Base-by-base conservation (phyloP, 2,888 invertebrate genomes). In the Sturmia bella region DNA sequence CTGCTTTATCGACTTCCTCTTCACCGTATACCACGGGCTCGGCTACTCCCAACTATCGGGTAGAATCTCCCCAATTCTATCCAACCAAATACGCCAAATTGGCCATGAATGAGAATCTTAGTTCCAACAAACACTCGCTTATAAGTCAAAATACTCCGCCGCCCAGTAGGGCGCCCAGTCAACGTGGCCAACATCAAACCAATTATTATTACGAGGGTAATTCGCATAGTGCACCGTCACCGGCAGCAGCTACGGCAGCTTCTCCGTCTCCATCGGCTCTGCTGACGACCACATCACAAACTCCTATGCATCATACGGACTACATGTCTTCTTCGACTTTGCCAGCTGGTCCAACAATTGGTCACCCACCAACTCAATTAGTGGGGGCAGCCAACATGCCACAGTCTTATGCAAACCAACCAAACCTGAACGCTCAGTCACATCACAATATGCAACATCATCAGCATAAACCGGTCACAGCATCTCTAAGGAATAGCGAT, bases 41-140 rank as follows among this genome's bases (percentile, higher is more conserved):
- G 15, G 70, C 73, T 13, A 79, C 76, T 7, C 77, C 79, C 15
- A 83, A 75, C 41, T 85, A 80, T 63, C 70, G 72, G 12, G 84
- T 83, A 12, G 80, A 78, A 76, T 80, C 81, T 54, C 80, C 83
- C 21, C 83, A 83, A 43, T 74, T 84, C 52, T 88, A 88, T 84
- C 86, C 85, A 66, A 87, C 85, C 39, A 88, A 89, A 84, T 87
- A 87, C 59, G 85, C 86, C 27, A 89, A 88, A 70, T 61, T 87
- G 21, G 70, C 86, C 11, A 80, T 79, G 59, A 79, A 75, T 41
- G 83, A 75, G 32, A 84, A 69, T 43, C 7, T 77, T 32, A 80
- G 48, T 32, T 50, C 54, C 17, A 76, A 37, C 27, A 76, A 76
- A 56, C 70, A 74, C 45, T 59, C 83, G 68, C 57, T 77, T 52